These are phyloP conservation scores for Paraplagusia blochii DNA, from an alignment of 2,113 vertebrate genomes.

Conservation along the genomic window DNA sequence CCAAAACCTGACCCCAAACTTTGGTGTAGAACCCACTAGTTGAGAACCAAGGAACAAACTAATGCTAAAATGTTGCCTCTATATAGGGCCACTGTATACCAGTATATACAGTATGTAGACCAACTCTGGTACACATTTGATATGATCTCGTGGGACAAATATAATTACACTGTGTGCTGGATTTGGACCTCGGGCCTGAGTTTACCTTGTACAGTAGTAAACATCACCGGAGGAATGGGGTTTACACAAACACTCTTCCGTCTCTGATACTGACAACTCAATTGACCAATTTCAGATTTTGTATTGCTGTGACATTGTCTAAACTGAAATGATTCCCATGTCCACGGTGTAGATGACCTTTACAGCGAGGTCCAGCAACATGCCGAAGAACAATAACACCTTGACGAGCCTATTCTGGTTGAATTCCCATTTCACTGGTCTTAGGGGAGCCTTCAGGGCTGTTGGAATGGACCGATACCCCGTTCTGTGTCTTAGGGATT, in stretches of 20 bases:
- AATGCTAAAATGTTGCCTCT: too few relatives aligned
- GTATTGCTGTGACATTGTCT: background rate
- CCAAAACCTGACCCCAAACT: too few relatives aligned
- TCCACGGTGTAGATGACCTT: background rate
- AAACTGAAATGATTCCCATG: background rate
- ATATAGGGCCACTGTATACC: too few relatives aligned
- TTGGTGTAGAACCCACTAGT: too few relatives aligned
- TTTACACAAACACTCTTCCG: background rate
- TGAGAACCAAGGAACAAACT: too few relatives aligned
- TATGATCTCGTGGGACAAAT: too few relatives aligned
- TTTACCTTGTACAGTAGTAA: background rate
- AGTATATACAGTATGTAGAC: too few relatives aligned
- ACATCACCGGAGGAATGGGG: background rate
- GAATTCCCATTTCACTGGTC: conserved; percentile 14
- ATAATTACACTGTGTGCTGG: too few relatives aligned
- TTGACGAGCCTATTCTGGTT: background rate
- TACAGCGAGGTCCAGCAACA: conserved; percentile 1
- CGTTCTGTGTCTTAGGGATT: conserved; percentile 35
- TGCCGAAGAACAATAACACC: conserved; percentile 5
- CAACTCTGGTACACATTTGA: too few relatives aligned
- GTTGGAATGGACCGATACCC: conserved; percentile 17
- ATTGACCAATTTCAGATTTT: background rate
- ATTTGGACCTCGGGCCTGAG: too few relatives aligned
- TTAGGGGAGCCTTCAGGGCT: conserved; percentile 5
- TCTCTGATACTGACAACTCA: background rate